Evolutionary conservation across 64 coral and sea anemone species (phyloP), one percentile per base, ranked within the genome.

Genomic region (Catalaphyllia jardinei): DNA sequence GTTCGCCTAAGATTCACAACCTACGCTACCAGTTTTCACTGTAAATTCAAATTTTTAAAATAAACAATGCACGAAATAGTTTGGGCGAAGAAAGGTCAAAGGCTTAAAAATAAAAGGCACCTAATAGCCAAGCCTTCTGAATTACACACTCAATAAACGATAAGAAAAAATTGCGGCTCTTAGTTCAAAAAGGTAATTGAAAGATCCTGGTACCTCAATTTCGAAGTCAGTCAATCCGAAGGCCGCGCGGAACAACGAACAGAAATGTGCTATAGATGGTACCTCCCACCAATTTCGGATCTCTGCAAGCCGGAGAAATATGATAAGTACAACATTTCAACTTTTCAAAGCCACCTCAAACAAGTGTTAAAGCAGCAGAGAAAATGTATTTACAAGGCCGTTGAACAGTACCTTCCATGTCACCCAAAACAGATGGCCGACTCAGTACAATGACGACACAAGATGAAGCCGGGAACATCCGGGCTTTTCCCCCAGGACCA

Each of bases 201-300:
- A 71, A 71, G 63, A 50, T 85, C 71, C 42, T 38, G 62, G 92
- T 94, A 98, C 96, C 93, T 98, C 96, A 22, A 98, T 98, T 93
- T 98, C 96, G 90, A 98, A 98, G 87, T 98, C 96, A 54, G 96
- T 98, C 29, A 98, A 87, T 15, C 93, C 96, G 89, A 98, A 98
- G 29, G 96, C 96, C 87, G 96, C 89, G 55, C 96, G 90, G 60
- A 98, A 98, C 79, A 98, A 67, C 91, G 96, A 98, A 91, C 96
- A 98, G 80, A 98, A 98, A 88, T 98, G 96, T 81, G 96, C 96
- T 77, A 98, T 98, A n/a, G 85, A 92, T 95, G 96, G 96, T 75
- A 98, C 93, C 92, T 95, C 87, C 96, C 96, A 98, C 96, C 96
- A 98, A 83, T 91, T 90, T 84, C 96, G 96, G 89, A 98, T 98